Base-by-base conservation (phyloP, 2,113 vertebrate genomes). In the Dromas ardeola region DNA sequence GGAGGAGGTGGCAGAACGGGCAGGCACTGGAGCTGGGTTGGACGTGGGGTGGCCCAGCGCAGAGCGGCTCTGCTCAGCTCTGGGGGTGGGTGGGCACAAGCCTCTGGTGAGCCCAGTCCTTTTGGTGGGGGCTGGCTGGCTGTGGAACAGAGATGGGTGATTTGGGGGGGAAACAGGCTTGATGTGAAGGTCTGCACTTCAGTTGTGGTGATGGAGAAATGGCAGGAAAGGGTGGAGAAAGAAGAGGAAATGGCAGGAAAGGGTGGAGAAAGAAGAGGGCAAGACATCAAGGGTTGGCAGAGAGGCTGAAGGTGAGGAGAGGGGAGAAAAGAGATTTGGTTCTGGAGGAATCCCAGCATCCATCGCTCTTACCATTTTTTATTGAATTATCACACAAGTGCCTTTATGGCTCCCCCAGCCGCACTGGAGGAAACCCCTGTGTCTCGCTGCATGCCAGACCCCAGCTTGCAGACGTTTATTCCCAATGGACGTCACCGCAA, bases 41-140 rank as follows among this genome's bases (percentile, higher is more conserved):
- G 55, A 49, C 8, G 0, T 8, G 53, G 42, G 38, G n/a, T 77
- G 70, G 22, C 42, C 50, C 29, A 4, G 3, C 0, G 1, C 12
- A 23, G 9, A 59, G 8, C 42, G 36, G 55, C 55, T 80, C 27
- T 81, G 23, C 63, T 45, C 30, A 49, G 50, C 49, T 1, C 2
- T 6, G 7, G 22, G 22, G 5, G 9, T 2, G 5, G 26, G n/a
- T 49, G 50, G 22, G 4, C 71, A 55, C 14, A 25, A 80, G 12
- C 13, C 40, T 36, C 43, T 77, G 49, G 9, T 32, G 38, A 70
- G 9, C 38, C n/a, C 2, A 1, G 59, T 84, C 26, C 16, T 23
- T 43, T 67, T 32, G 25, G 2, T 40, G 52, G 14, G 29, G 5
- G 2, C 43, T 53, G 53, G 27, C 50, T 78, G 61, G 56, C 32